Evolutionary conservation across 2,888 invertebrate species (phyloP), one percentile per base, ranked within the genome.

Genomic region (Agrochola macilenta): DNA sequence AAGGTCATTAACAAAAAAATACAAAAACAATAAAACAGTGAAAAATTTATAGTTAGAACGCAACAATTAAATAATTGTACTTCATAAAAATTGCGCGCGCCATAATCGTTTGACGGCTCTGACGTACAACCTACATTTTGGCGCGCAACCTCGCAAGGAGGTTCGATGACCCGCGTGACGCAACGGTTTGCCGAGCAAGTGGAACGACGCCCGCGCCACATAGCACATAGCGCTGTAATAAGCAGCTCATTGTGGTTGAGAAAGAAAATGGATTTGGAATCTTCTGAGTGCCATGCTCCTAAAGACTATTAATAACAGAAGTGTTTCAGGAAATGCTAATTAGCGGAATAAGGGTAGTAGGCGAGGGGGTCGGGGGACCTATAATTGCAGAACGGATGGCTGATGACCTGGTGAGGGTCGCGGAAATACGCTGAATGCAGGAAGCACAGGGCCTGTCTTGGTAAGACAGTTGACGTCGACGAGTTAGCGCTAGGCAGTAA

Each of bases 121-220:
- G 82, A 82, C 74, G 82, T 83, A 75, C 85, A 84, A 75, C 83
- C 83, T 85, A 88, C 81, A 83, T 90, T 89, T 89, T 80, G 88
- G 81, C 79, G 83, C 77, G 83, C 86, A 89, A 87, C 90, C 90
- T 89, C 89, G 85, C 85, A 85, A 82, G 86, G 86, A 78, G 85
- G 91, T 91, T 93, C 92, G 91, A 88, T 88, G 90, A 89, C 91
- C 91, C 87, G 77, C 84, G 87, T 93, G 93, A 93, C 91, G 94
- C 89, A 93, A 93, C 90, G 89, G 76, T 81, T 88, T 87, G 75
- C 71, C 84, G 90, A 85, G 85, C 91, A 94, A 93, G 92, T 93
- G 79, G 93, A 85, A 89, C 91, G 88, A 89, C 84, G 89, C 69
- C 88, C 91, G 89, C 85, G 88, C 84, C 77, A 86, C 88, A 79